phyloP scores from a whole-genome alignment of 2,888 invertebrate genomes.

The Acanthacorydalis orientalis region DNA sequence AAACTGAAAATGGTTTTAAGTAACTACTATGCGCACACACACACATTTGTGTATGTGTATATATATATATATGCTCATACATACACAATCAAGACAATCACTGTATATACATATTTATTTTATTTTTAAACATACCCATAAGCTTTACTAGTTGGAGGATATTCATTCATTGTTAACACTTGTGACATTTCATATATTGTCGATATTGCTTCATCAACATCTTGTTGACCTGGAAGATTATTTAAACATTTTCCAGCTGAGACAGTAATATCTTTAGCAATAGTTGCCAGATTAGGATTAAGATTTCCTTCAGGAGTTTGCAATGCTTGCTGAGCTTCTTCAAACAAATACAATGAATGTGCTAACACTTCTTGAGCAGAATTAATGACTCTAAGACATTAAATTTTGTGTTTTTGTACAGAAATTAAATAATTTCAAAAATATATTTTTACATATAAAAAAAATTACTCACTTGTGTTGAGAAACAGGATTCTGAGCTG shows the following conservation, averaged over 20 bases:
- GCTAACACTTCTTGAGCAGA: constrained; percentile 66
- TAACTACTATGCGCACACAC: no score
- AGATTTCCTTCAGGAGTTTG: constrained; percentile 41
- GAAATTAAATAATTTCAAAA: background rate
- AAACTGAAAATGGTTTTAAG: no score
- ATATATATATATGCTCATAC: background rate
- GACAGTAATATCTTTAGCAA: constrained; percentile 50
- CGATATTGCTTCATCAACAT: constrained; percentile 78
- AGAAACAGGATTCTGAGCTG: constrained; percentile 43
- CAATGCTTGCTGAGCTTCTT: constrained; percentile 64
- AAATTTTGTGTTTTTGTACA: background rate
- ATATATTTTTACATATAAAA: background rate
- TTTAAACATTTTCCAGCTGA: constrained; percentile 53
- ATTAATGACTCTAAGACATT: constrained; percentile 32
- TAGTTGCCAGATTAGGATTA: constrained; percentile 48
- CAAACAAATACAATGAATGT: constrained; percentile 59
- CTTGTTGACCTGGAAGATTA: constrained; percentile 82
- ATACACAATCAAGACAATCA: background rate
- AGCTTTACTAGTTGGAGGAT: constrained; percentile 54
- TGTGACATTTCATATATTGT: constrained; percentile 63
- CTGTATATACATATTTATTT: no score
- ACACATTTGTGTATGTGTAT: no score
- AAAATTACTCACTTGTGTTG: constrained; percentile 14
- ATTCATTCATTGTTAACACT: constrained; percentile 53
- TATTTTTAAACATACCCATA: constrained; percentile 39